Base-by-base conservation (phyloP, 2,113 vertebrate genomes). In the Syngnathus typhle region DNA sequence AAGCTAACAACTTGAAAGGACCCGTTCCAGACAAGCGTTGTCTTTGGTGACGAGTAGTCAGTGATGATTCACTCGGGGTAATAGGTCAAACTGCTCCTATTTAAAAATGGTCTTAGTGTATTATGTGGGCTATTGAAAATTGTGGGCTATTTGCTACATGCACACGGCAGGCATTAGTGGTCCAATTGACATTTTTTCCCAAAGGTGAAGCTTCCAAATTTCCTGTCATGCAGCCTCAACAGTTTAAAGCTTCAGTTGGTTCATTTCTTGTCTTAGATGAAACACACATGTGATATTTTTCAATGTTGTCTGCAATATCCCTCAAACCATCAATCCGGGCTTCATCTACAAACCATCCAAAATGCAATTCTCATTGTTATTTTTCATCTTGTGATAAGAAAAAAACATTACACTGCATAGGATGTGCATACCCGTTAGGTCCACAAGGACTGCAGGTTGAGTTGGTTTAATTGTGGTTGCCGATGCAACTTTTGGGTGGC, bases 111-210 rank as follows among this genome's bases (percentile, higher is more conserved):
- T 41, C 39, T 41, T 41, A 9, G 39, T 41, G 39, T 81, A 85
- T 87, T 87, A 87, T 70, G 74, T 61, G 70, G 76, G 71, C 87
- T 83, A 87, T 84, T 78, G 83, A 85, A 83, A 79, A 79, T 74
- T 65, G 69, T 86, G 71, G 77, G 75, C 71, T 76, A 69, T 78
- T 77, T 80, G 41, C 60, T 62, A 52, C 51, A 63, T 41, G 39
- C 39, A 41, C 39, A 41, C 39, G 1, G 39, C 39, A 41, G 39
- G 39, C 6, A 41, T 41, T 32, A 32, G 27, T 32, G 27, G 27
- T 32, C 2, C 27, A 32, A 32, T 32, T 32, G 3, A 32, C 27
- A 3, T 32, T 32, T 32, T 32, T 32, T 2, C 27, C 27, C 3
- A 32, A 3, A 9, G 8, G 39, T 7, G 39, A 41, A 6, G 8